Evolutionary conservation across 2,888 invertebrate genomes (phyloP).

Genomic region (Calephelis perditalis): DNA sequence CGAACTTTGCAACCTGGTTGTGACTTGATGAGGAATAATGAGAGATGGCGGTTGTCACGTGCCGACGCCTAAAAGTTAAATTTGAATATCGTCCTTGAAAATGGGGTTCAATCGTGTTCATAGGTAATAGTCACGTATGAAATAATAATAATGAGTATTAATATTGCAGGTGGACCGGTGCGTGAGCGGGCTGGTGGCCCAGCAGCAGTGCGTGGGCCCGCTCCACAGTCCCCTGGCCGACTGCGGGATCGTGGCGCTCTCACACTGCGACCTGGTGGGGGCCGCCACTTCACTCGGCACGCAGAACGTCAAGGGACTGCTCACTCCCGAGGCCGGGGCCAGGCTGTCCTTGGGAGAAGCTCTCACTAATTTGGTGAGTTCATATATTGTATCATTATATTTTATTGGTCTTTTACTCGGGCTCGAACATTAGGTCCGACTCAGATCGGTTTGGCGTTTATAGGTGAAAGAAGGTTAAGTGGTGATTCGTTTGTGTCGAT

Average conservation of each 20-base stretch:
- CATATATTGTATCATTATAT: not conserved
- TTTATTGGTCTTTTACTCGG: not conserved
- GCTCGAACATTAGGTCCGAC: too few species aligned
- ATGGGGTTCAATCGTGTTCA: too few species aligned
- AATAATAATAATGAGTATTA: too few species aligned
- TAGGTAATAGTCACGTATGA: too few species aligned
- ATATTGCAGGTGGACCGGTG: constrained; percentile 85
- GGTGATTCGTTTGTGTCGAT: not conserved
- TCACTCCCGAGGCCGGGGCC: constrained; percentile 91
- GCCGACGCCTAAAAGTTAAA: too few species aligned
- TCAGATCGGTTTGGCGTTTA: too few species aligned
- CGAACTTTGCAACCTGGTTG: too few species aligned
- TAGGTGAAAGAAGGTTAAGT: too few species aligned
- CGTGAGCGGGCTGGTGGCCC: constrained; percentile 96
- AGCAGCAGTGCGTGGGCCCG: constrained; percentile 99
- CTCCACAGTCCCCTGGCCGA: constrained; percentile 97
- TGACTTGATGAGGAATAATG: too few species aligned
- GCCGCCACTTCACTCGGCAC: constrained; percentile 97
- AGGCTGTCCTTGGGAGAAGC: constrained; percentile 97
- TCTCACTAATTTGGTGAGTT: constrained; percentile 91
- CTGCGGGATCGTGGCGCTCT: constrained; percentile 93
- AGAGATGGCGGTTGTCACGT: too few species aligned
- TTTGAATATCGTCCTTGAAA: too few species aligned
- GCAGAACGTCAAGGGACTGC: constrained; percentile 95
- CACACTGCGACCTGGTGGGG: constrained; percentile 89